Conservation (phyloP, 1,140 invertebrate species). For the Watersipora subatra region DNA sequence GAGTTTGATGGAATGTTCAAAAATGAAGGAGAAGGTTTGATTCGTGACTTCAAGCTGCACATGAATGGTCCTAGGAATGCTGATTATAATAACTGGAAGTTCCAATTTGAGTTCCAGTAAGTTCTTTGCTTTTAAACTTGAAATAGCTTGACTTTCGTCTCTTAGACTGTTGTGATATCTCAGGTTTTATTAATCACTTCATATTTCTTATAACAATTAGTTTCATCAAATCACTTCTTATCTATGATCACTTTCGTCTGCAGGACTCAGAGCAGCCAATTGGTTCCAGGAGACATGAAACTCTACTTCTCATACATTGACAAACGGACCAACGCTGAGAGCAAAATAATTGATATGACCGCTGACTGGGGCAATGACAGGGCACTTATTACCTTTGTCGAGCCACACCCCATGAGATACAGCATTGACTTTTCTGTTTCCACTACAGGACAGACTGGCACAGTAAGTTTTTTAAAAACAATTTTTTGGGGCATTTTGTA, state of each 20-base stretch:
- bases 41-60: constrained; percentile 4
- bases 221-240: too few relatives aligned
- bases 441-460: not conserved
- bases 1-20: not conserved
- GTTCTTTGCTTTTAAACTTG: too few relatives aligned
- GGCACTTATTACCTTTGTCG: not conserved
- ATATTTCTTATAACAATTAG: too few relatives aligned
- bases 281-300: constrained; percentile 2
- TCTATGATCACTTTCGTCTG: too few relatives aligned
- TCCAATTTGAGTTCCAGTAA: not conserved
- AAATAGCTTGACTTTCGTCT: too few relatives aligned
- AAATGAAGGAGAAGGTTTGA: not conserved
- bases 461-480: too few relatives aligned
- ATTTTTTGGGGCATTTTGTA: too few relatives aligned
- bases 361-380: not conserved
- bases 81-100: not conserved
- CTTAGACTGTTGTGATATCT: too few relatives aligned
- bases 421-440: not conserved
- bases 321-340: not conserved
- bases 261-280: not conserved
- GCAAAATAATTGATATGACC: not conserved
- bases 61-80: not conserved
- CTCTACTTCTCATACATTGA: not conserved
- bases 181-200: too few relatives aligned
- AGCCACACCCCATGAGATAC: constrained; percentile 1